A percentile compares a stretch with the other conserved stretches of the same genome.
These are phyloP conservation scores for Aurelia aurita complex sp. Pacific DNA, from an alignment of 30 jellyfish, hydroid and myxozoan species.

Conservation along the genomic window DNA sequence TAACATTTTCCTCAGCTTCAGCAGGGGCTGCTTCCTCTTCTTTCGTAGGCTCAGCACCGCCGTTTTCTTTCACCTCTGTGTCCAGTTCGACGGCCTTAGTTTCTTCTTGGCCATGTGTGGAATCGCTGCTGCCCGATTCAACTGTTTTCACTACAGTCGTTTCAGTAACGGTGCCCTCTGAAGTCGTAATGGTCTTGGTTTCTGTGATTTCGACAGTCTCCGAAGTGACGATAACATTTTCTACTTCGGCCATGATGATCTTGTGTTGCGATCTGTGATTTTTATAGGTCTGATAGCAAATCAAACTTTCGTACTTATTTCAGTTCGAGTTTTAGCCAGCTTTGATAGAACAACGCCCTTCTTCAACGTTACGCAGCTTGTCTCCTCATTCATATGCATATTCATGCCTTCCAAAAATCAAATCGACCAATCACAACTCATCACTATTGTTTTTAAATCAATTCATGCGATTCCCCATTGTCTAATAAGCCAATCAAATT, in stretches of 20 bases:
- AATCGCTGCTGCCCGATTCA: conserved; percentile 12
- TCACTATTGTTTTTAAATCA: not conserved
- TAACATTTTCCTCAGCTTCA: conserved; percentile 26
- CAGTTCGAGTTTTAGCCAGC: not conserved
- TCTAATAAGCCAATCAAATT: conserved; percentile 34
- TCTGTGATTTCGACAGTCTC: conserved; percentile 52
- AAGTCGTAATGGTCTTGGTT: conserved; percentile 61
- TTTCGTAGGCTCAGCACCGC: conserved; percentile 66
- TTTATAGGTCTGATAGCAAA: conserved; percentile 18
- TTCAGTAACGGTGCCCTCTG: conserved; percentile 58
- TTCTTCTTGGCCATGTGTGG: conserved; percentile 68
- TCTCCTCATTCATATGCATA: conserved; percentile 57
- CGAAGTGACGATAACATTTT: conserved; percentile 27
- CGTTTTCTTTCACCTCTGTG: conserved; percentile 76
- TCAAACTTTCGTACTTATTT: conserved; percentile 7
- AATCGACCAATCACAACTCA: conserved; percentile 59
- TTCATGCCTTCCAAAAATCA: conserved; percentile 20
- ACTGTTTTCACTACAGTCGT: conserved; percentile 45
- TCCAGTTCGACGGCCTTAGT: conserved; percentile 46
- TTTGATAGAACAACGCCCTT: conserved; percentile 83
- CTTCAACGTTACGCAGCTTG: conserved; percentile 90
- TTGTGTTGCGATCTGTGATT: conserved; percentile 36
- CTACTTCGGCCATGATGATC: conserved; percentile 75
- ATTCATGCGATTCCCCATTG: conserved; percentile 22
- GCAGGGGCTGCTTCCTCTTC: conserved; percentile 54